These are phyloP conservation scores for Lasioglossum lativentre DNA, from an alignment of 2,888 invertebrate genomes.

Conservation along the genomic window DNA sequence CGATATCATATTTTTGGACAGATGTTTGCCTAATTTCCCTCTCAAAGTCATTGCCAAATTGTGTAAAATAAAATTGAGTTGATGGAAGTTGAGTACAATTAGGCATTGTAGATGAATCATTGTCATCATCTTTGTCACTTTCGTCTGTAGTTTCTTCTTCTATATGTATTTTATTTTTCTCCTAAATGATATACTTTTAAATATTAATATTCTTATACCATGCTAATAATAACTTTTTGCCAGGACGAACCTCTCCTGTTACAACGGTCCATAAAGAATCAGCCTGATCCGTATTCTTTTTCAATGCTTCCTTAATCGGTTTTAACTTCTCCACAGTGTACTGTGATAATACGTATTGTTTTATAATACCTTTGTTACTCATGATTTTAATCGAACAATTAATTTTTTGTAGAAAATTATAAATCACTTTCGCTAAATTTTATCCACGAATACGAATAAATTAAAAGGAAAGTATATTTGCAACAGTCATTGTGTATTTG, in stretches of 20 bases:
- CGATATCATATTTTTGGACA: slow-evolving; percentile 58
- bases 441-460: no score
- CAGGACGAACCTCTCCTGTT: slow-evolving; percentile 58
- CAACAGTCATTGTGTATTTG: neutral
- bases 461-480: neutral
- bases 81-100: slow-evolving; percentile 46
- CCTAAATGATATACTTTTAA: slow-evolving; percentile 28
- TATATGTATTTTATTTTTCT: slow-evolving; percentile 8
- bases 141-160: slow-evolving; percentile 27
- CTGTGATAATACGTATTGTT: slow-evolving; percentile 65
- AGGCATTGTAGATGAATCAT: neutral
- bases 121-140: slow-evolving; percentile 6
- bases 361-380: slow-evolving; percentile 45
- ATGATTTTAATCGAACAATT: slow-evolving; percentile 21
- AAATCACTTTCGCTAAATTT: neutral
- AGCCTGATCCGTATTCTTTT: slow-evolving; percentile 37
- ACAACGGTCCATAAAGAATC: slow-evolving; percentile 63
- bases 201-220: neutral
- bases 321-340: slow-evolving; percentile 60
- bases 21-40: neutral
- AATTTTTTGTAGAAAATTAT: neutral
- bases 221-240: neutral
- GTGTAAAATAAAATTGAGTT: slow-evolving; percentile 69
- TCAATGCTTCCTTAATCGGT: slow-evolving; percentile 53
- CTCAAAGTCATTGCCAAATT: slow-evolving; percentile 10